These are phyloP conservation scores for Radopholus similis DNA, from an alignment of 1,140 invertebrate species.

Conservation along the genomic window DNA sequence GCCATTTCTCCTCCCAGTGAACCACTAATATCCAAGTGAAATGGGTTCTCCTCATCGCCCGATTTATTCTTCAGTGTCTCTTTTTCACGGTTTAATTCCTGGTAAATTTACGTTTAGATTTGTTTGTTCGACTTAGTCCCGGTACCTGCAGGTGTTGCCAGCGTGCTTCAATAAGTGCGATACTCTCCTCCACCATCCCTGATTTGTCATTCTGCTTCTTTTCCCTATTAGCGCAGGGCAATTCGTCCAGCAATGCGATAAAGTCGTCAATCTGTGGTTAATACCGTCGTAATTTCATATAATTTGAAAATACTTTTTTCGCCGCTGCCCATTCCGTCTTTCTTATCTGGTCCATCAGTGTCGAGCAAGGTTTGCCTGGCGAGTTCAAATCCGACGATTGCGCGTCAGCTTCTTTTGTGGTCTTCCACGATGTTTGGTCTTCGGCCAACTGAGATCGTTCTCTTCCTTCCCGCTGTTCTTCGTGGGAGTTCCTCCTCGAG, in stretches of 20 bases:
- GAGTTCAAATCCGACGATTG: not conserved
- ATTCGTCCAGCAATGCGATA: not conserved
- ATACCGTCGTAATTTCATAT: not conserved
- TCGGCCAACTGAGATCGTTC: not conserved
- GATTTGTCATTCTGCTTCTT: not conserved
- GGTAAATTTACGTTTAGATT: too few relatives aligned
- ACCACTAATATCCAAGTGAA: too few relatives aligned
- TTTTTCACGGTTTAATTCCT: too few relatives aligned
- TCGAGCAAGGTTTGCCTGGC: too few relatives aligned
- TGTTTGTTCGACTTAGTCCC: too few relatives aligned
- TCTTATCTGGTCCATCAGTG: too few relatives aligned
- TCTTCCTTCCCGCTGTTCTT: conserved; percentile 62
- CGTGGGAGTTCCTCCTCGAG: conserved; percentile 32
- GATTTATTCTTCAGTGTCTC: too few relatives aligned
- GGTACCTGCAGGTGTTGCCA: conserved; percentile 26
- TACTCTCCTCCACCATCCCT: conserved; percentile 8
- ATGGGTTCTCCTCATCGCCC: too few relatives aligned
- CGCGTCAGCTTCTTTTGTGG: not conserved
- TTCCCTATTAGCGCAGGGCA: not conserved
- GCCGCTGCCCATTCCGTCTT: too few relatives aligned
- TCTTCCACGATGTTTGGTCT: conserved; percentile 1
- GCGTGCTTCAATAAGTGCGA: conserved; percentile 20
- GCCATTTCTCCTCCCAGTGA: too few relatives aligned
- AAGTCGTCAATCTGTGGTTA: not conserved
- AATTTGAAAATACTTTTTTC: conserved; percentile 1